These are phyloP conservation scores for Austrolebias charrua DNA, from an alignment of 2,797 vertebrate species.

Conservation along the genomic window DNA sequence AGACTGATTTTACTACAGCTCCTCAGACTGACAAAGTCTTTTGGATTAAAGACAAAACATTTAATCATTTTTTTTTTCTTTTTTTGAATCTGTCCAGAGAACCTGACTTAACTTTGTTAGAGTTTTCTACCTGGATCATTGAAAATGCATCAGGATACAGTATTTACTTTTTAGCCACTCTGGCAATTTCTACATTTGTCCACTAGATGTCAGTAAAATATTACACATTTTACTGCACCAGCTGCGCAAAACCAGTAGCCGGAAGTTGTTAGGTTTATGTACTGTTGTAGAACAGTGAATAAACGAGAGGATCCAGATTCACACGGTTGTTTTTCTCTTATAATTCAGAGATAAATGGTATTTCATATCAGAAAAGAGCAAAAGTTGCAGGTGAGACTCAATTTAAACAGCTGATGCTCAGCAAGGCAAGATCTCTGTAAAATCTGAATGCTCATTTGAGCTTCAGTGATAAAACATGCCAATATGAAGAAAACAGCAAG, in stretches of 20 bases:
- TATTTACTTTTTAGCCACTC: background rate
- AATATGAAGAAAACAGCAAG: background rate
- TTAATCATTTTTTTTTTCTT: no score
- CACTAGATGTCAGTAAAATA: conserved; percentile 65
- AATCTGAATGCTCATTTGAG: background rate
- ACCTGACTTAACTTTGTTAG: no score
- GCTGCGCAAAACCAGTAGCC: background rate
- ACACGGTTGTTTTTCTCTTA: background rate
- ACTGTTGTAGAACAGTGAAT: background rate
- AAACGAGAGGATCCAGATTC: background rate
- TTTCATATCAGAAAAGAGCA: background rate
- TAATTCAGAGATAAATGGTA: background rate
- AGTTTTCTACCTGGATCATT: no score
- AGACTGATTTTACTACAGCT: no score
- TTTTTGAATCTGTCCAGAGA: no score
- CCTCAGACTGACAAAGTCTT: no score
- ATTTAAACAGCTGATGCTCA: background rate
- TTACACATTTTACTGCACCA: background rate
- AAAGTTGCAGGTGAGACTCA: no score
- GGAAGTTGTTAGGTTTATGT: background rate
- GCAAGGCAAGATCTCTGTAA: background rate
- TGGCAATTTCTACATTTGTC: conserved; percentile 17
- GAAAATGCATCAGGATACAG: no score
- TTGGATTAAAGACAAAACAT: no score
- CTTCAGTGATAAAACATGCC: background rate